phyloP scores from a whole-genome alignment of 2,888 invertebrate species.

The Aphrophora alni region DNA sequence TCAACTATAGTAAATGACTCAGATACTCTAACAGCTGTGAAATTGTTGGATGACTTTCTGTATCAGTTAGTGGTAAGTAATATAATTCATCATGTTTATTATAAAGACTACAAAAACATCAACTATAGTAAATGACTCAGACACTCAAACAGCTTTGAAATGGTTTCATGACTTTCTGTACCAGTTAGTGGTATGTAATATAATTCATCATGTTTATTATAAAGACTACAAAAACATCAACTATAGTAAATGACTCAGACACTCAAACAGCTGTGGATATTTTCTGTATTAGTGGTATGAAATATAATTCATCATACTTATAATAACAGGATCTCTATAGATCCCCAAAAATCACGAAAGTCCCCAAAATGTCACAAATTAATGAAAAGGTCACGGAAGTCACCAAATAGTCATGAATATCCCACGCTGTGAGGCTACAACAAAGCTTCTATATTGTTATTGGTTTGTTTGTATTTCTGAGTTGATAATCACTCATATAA shows the following conservation, averaged over 20 bases:
- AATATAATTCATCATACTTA: too few relatives aligned
- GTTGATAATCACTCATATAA: too few relatives aligned
- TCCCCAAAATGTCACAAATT: too few relatives aligned
- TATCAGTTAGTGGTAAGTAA: constrained; percentile 50
- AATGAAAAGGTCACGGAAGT: too few relatives aligned
- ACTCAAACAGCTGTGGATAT: constrained; percentile 66
- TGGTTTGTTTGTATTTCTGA: too few relatives aligned
- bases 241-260: constrained; percentile 54
- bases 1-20: constrained; percentile 52
- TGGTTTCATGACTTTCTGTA: constrained; percentile 64
- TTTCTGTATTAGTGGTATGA: constrained; percentile 56
- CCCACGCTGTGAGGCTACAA: too few relatives aligned
- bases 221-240: constrained; percentile 54
- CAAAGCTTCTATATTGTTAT: too few relatives aligned
- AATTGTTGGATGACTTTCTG: constrained; percentile 65
- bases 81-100: too few relatives aligned
- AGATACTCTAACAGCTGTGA: constrained; percentile 65
- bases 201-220: too few relatives aligned
- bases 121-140: constrained; percentile 53
- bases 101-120: constrained; percentile 55
- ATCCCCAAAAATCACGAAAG: too few relatives aligned
- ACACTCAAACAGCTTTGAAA: constrained; percentile 66
- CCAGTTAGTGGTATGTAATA: constrained; percentile 51
- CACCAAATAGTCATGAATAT: too few relatives aligned
- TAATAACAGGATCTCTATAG: too few relatives aligned